Evolutionary conservation across 2,888 invertebrate genomes (phyloP), one percentile per base, ranked within the genome.

Genomic region (Ormyrus rosae): DNA sequence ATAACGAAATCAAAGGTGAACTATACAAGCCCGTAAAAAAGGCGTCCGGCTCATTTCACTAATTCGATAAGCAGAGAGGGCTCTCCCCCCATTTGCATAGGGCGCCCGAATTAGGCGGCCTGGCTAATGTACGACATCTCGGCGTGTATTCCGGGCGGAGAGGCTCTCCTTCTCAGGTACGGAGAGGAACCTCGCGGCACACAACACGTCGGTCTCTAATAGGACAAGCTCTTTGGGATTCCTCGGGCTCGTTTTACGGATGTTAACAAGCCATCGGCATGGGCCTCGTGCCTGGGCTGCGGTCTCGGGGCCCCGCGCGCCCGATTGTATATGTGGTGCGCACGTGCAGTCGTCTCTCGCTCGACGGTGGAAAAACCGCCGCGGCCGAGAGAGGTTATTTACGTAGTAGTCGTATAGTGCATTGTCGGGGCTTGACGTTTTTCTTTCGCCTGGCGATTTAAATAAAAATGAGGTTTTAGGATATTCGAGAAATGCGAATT

Each of bases 221-320:
- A 86, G 86, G 88, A 90, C 90, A 87, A 86, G 86, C 88, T 89
- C 88, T 89, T 89, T 89, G 86, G 88, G 87, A 90, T 90, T 89
- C 89, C 87, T 87, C 86, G 85, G 84, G 88, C 86, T 87, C 87
- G 86, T 88, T 88, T 87, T 85, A 87, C 85, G 87, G 88, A 90
- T 90, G 89, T 90, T 90, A 90, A 90, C 90, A 89, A 90, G 89
- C 86, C 86, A 88, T 79, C 71, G 7, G 58, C 69, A 73, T 73
- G 19, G 56, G 63, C 46, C 61, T 63, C 72, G 61, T 71, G 71
- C 53, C 61, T 45, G 63, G 11, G 60, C 53, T 67, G 53, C 65
- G 68, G 51, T 53, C 34, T 34, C 34, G 67, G 65, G n/a, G 34
- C 34, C 34, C 34, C 51, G 19, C 51, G 19, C 60, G 79, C 60